Evolutionary conservation across 1,140 invertebrate species (phyloP), one percentile per base, ranked within the genome.

Genomic region (Drosophila insularis): DNA sequence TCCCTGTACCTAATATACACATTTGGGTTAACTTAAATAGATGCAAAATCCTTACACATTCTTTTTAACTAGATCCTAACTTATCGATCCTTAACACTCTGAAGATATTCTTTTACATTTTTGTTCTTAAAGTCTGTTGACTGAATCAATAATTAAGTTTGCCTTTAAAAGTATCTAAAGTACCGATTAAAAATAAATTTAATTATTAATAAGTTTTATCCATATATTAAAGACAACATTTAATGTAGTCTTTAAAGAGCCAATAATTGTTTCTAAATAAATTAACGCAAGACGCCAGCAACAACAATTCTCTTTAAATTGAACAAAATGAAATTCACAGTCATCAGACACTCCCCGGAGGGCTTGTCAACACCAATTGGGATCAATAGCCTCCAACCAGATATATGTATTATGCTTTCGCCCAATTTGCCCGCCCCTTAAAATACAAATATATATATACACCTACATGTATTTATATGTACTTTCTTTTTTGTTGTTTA

Each of bases 341-440:
- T 46, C 23, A 27, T 4, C 56, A 40, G 65, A 27, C 67, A 61
- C 46, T 17, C 54, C 58, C 68, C n/a, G 11, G 32, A 59, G 73
- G 78, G 46, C 39, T 63, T 81, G 74, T 81, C 69, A 68, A 77
- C 73, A 80, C 55, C 61, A 66, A 63, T 58, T 2, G 69, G 53
- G 61, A 74, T 86, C 81, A 86, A 85, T 74, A 81, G 58, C 74
- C 74, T 40, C 23, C 32, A 54, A 37, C 31, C 50, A 13, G 56
- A 39, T 27, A 31, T 54, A 35, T 23, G 1, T 58, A 14, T 58
- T 2, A 32, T 17, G 32, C 35, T 32, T 59, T 32, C n/a, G 31
- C 56, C 32, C 56, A 59, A 59, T 32, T 50, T 50, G 17, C 17
- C 43, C 10, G 13, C 59, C 35, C 10, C 59, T 27, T 10, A 4